These are phyloP conservation scores for Bellardia pandia DNA, from an alignment of 2,888 invertebrate genomes.

Conservation along the genomic window DNA sequence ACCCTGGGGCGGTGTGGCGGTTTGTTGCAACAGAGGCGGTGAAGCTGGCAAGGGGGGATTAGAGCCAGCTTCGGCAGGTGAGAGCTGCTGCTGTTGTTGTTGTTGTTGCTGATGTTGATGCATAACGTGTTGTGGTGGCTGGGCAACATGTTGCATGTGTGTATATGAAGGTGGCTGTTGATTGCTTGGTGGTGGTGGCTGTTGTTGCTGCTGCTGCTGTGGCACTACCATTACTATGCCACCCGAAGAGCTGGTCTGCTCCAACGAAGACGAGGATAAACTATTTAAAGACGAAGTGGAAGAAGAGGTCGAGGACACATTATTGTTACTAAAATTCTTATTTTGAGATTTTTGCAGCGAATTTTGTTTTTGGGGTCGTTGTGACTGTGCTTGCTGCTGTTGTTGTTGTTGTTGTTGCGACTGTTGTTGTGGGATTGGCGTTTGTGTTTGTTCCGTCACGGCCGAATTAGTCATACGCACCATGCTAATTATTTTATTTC, in stretches of 20 bases:
- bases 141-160: slow-evolving; percentile 68
- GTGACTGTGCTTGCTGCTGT: slow-evolving; percentile 59
- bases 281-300: slow-evolving; percentile 72
- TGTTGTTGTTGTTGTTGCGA: slow-evolving; percentile 39
- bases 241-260: slow-evolving; percentile 66
- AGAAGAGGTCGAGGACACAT: slow-evolving; percentile 76
- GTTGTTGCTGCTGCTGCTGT: slow-evolving; percentile 73
- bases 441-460: slow-evolving; percentile 76
- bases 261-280: slow-evolving; percentile 69
- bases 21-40: slow-evolving; percentile 81
- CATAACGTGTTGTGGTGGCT: slow-evolving; percentile 71
- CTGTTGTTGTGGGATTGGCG: slow-evolving; percentile 61
- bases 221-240: slow-evolving; percentile 79
- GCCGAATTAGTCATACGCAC: slow-evolving; percentile 83
- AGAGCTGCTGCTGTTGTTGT: slow-evolving; percentile 77
- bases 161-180: slow-evolving; percentile 70
- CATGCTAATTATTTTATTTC: slow-evolving; percentile 75
- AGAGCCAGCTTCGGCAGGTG: slow-evolving; percentile 81
- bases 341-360: slow-evolving; percentile 53
- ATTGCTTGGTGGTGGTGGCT: slow-evolving; percentile 62
- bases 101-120: slow-evolving; percentile 66
- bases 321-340: slow-evolving; percentile 66
- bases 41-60: slow-evolving; percentile 81
- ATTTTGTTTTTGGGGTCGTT: slow-evolving; percentile 62
- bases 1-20: slow-evolving; percentile 81